Conservation (phyloP, 2,113 vertebrate genomes). For the Himantopus leucocephalus region DNA sequence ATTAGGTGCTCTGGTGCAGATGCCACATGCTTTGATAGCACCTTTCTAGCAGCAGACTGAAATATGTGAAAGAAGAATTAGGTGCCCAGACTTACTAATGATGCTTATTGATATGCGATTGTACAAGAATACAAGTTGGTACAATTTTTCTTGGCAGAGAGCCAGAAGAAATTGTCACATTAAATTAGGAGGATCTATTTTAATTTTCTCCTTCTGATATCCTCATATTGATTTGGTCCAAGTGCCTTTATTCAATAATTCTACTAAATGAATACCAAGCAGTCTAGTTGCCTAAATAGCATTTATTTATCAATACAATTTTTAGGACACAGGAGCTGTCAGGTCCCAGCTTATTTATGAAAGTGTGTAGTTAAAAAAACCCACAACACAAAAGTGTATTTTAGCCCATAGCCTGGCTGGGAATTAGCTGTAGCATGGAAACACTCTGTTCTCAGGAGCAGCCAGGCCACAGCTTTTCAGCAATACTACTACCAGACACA, state of each 20-base stretch:
- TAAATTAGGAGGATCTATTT: constrained; percentile 19
- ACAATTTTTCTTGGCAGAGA: background rate
- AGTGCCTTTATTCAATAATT: constrained; percentile 12
- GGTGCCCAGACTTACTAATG: background rate
- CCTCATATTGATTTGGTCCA: constrained; percentile 2
- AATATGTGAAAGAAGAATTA: background rate
- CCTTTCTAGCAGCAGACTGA: background rate
- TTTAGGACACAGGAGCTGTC: background rate
- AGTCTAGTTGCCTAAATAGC: background rate
- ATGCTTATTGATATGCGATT: background rate
- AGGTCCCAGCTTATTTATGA: background rate
- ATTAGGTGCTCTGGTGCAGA: background rate
- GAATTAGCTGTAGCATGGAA: background rate
- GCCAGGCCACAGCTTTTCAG: constrained; percentile 11
- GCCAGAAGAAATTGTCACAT: constrained; percentile 10
- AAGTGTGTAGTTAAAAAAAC: background rate
- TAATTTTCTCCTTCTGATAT: constrained; percentile 25
- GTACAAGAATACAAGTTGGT: background rate
- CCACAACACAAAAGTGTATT: background rate
- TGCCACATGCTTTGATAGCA: background rate
- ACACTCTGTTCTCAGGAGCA: background rate
- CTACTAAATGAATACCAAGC: background rate
- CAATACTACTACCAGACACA: background rate
- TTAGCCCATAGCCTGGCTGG: background rate
- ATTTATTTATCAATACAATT: background rate